Conservation (phyloP, 2,797 vertebrate species). For the Hippopotamyrus pictus region DNA sequence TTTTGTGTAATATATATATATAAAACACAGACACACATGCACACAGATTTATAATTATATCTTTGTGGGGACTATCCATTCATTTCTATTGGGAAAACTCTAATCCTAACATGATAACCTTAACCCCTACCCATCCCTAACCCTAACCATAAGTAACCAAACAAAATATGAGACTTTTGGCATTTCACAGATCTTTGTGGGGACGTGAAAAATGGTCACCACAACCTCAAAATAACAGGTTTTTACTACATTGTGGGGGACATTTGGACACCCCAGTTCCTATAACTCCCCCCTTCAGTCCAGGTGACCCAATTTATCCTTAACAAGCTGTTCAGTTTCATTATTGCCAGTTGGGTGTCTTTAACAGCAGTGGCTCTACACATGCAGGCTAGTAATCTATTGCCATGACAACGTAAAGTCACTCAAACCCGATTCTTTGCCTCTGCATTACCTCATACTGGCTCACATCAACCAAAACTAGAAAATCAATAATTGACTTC, state of each 20-base stretch:
- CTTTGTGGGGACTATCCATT: neutral
- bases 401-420: neutral
- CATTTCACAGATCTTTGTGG: neutral
- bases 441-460: neutral
- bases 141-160: neutral
- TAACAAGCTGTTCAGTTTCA: neutral
- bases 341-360: neutral
- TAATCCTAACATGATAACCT: neutral
- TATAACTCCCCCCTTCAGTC: neutral
- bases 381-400: neutral
- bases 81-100: neutral
- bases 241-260: neutral
- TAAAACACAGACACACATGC: neutral
- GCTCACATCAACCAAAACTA: neutral
- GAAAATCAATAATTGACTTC: neutral
- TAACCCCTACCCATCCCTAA: neutral
- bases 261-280: neutral
- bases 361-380: neutral
- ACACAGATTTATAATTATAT: neutral
- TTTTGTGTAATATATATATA: neutral
- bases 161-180: neutral
- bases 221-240: neutral
- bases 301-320: neutral
- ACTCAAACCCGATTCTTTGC: neutral
- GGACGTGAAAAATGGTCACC: neutral